These are phyloP conservation scores for Clarias pachynema DNA, from an alignment of 2,797 vertebrate genomes.

Conservation along the genomic window DNA sequence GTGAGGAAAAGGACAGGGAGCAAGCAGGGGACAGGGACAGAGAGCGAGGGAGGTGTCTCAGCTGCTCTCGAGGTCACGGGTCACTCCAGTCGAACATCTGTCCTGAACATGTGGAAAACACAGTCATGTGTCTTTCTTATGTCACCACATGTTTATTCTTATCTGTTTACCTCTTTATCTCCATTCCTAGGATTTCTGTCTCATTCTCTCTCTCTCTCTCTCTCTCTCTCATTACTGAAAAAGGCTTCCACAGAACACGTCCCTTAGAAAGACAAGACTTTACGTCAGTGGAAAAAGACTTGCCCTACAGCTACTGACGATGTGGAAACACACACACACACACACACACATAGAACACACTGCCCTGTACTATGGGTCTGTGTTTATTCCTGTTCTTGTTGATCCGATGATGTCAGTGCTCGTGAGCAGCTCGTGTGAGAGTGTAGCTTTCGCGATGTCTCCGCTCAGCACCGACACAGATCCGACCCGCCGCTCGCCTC, in stretches of 20 bases:
- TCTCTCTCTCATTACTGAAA: not conserved
- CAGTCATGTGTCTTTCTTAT: not conserved
- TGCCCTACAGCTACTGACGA: constrained; percentile 31
- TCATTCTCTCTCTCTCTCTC: constrained; percentile 8
- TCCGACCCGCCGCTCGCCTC: not conserved
- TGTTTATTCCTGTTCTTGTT: constrained; percentile 20
- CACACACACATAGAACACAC: not conserved
- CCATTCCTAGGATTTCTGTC: not conserved
- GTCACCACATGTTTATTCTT: not conserved
- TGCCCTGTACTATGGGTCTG: not conserved
- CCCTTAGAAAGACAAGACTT: not conserved
- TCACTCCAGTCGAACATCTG: not conserved
- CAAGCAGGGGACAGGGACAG: not conserved
- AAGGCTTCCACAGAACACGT: constrained; percentile 31
- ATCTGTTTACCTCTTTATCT: not conserved
- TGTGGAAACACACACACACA: constrained; percentile 27
- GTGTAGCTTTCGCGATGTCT: not conserved
- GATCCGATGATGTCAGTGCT: constrained; percentile 15
- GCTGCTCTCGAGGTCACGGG: not conserved
- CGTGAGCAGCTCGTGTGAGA: not conserved
- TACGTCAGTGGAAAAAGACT: constrained; percentile 52
- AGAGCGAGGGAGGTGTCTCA: not conserved
- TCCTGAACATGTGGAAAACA: not conserved
- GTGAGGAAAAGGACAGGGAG: not conserved
- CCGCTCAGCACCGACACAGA: not conserved